Percentiles rank a stretch among this genome's conserved stretches.
These are phyloP conservation scores for Pantherophis alleghaniensis DNA, from an alignment of 2,797 vertebrate species.

Conservation along the genomic window DNA sequence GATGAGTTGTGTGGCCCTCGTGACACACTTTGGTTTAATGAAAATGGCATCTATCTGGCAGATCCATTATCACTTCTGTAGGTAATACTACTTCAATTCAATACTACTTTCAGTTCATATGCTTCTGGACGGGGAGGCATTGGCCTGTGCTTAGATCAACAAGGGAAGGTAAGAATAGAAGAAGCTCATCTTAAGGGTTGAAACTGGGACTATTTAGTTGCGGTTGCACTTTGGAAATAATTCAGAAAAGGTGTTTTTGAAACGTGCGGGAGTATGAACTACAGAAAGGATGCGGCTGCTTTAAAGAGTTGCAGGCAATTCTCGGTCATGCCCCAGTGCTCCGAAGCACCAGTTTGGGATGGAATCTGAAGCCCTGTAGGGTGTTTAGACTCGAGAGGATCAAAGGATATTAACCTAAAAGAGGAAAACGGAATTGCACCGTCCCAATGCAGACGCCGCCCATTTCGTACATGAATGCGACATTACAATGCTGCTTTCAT, in stretches of 20 bases:
- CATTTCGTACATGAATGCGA: not conserved
- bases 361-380: not conserved
- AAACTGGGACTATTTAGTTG: not conserved
- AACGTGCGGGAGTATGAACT: not conserved
- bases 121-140: not conserved
- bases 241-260: not conserved
- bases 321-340: not conserved
- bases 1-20: not conserved
- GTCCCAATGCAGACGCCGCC: not conserved
- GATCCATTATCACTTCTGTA: not conserved
- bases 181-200: not conserved
- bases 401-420: not conserved
- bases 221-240: not conserved
- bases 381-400: not conserved
- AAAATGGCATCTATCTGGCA: constrained; percentile 5
- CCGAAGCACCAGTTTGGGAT: not conserved
- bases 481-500: not conserved
- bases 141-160: not conserved
- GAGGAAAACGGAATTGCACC: not conserved
- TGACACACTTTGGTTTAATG: not conserved
- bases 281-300: not conserved
- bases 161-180: not conserved
- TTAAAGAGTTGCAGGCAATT: not conserved
- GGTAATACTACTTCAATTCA: not conserved
- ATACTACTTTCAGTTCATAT: not conserved